These are phyloP conservation scores for Gila orcuttii DNA, from an alignment of 2,113 vertebrate genomes.

Conservation along the genomic window DNA sequence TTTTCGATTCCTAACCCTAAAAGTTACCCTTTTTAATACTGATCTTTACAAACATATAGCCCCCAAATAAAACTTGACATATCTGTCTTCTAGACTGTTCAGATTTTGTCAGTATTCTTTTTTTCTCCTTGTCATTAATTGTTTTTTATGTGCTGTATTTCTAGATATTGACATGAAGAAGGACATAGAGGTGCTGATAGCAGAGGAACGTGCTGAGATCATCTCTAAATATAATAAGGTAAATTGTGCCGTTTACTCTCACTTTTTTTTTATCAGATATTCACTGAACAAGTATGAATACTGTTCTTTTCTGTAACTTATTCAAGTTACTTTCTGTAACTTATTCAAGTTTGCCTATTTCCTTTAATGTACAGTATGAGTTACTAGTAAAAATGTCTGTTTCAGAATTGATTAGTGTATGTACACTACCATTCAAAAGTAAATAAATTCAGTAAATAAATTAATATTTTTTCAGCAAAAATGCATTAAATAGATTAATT, in stretches of 20 bases:
- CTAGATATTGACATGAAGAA: conserved; percentile 93
- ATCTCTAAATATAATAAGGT: conserved; percentile 89
- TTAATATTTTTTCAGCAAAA: neutral
- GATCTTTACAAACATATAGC: neutral
- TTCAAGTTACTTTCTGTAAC: neutral
- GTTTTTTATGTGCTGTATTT: conserved; percentile 37
- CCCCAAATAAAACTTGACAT: neutral
- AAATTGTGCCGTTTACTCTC: conserved; percentile 42
- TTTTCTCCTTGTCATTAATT: conserved; percentile 13
- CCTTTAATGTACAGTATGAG: neutral
- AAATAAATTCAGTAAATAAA: neutral
- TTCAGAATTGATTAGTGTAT: neutral
- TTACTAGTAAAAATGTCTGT: neutral
- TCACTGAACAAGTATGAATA: neutral
- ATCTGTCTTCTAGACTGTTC: neutral
- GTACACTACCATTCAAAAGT: neutral
- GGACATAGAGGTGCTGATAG: conserved; percentile 86
- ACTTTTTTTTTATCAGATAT: neutral
- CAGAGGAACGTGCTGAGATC: conserved; percentile 87
- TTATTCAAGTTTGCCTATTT: neutral
- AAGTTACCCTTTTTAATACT: neutral
- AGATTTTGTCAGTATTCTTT: neutral
- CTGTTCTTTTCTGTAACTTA: neutral
- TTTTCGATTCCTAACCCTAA: neutral
- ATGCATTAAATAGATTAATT: neutral